Evolutionary conservation across 2,797 vertebrate species (phyloP).

Genomic region (Halcyon leucocephala): DNA sequence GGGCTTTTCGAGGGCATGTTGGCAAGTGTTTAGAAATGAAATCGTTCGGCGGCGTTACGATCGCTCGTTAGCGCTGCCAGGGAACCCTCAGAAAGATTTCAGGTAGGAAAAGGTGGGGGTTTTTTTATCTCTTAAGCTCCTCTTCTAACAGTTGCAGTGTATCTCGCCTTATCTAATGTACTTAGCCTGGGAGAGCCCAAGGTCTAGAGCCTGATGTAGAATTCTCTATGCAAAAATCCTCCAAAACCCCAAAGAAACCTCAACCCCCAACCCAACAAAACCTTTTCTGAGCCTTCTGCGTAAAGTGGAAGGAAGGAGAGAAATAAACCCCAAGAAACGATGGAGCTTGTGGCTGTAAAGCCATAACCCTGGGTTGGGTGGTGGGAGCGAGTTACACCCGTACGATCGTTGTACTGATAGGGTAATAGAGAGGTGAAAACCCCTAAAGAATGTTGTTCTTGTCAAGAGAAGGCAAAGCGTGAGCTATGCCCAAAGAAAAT

Average conservation of each 20-base stretch:
- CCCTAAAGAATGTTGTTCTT: background rate
- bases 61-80: background rate
- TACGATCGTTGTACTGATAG: fast-evolving
- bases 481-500: background rate
- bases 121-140: background rate
- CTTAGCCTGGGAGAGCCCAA: background rate
- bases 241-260: background rate
- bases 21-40: background rate
- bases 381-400: background rate
- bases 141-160: too few species aligned
- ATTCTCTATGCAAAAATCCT: background rate
- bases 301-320: background rate
- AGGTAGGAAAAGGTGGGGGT: background rate
- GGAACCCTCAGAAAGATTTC: background rate
- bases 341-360: background rate
- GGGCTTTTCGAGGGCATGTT: background rate
- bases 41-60: fast-evolving
- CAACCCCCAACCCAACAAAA: background rate
- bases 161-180: background rate
- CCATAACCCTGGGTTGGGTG: fast-evolving
- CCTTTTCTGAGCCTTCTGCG: background rate
- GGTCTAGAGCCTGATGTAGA: background rate
- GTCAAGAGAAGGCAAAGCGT: background rate
- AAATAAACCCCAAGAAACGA: background rate
- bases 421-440: background rate